Conservation (phyloP, 1,140 invertebrate species). For the Sinella curviseta region DNA sequence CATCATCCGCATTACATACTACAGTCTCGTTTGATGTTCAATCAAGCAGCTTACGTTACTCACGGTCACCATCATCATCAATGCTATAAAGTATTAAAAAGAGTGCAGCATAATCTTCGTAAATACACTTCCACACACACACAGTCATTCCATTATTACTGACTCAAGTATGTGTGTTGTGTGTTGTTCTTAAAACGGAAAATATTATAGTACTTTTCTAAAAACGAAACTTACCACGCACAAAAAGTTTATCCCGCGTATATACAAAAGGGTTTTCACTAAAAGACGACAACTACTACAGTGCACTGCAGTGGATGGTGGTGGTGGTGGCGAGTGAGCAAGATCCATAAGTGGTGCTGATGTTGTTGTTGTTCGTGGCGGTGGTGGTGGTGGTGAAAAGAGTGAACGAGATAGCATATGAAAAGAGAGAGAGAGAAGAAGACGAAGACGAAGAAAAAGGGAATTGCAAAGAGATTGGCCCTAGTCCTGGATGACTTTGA, state of each 20-base stretch:
- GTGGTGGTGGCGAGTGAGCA: constrained; percentile 6
- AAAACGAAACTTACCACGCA: no score
- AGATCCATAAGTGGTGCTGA: constrained; percentile 25
- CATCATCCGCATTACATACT: no score
- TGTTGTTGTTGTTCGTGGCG: constrained; percentile 30
- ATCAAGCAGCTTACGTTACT: no score
- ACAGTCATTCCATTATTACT: no score
- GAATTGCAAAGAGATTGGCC: constrained; percentile 25
- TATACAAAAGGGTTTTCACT: background rate
- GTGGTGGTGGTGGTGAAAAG: constrained; percentile 48
- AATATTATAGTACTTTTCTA: no score
- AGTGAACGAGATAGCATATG: constrained; percentile 4
- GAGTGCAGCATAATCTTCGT: no score
- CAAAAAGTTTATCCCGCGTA: background rate
- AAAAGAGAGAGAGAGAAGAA: constrained; percentile 40
- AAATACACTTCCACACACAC: no score
- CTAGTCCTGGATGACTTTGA: constrained; percentile 47
- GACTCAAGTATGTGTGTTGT: no score
- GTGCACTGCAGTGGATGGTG: background rate
- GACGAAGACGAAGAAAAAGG: constrained; percentile 36
- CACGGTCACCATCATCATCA: no score
- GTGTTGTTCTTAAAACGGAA: no score
- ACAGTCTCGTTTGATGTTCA: no score
- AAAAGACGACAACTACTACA: background rate
- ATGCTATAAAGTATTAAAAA: no score